These are phyloP conservation scores for Phalera bucephala DNA, from an alignment of 2,888 invertebrate genomes.

Conservation along the genomic window DNA sequence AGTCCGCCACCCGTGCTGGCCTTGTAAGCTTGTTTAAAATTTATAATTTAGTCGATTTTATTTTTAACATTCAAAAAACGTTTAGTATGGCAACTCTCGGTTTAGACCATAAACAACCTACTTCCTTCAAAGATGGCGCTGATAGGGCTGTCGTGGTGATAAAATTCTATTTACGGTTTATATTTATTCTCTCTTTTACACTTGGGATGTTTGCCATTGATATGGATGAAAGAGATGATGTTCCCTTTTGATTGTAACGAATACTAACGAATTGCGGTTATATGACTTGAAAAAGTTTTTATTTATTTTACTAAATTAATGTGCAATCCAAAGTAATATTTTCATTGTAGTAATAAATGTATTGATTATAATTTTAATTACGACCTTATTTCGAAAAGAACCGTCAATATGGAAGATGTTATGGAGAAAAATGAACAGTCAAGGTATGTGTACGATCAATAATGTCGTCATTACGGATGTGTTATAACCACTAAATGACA, in stretches of 20 bases:
- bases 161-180: slow-evolving; percentile 56
- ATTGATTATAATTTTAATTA: slow-evolving; percentile 34
- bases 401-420: slow-evolving; percentile 25
- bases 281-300: slow-evolving; percentile 58
- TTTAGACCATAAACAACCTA: slow-evolving; percentile 44
- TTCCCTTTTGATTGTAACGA: slow-evolving; percentile 76
- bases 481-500: slow-evolving; percentile 52
- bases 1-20: too few species aligned
- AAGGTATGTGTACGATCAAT: slow-evolving; percentile 79
- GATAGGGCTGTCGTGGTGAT: slow-evolving; percentile 40
- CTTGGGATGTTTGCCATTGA: slow-evolving; percentile 8
- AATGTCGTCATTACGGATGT: slow-evolving; percentile 61
- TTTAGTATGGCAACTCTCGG: slow-evolving; percentile 31
- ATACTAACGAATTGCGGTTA: slow-evolving; percentile 78
- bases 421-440: slow-evolving; percentile 62
- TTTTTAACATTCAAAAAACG: background rate
- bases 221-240: slow-evolving; percentile 41
- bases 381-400: slow-evolving; percentile 24
- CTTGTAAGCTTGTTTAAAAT: too few species aligned
- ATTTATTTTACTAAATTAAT: slow-evolving; percentile 53
- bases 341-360: slow-evolving; percentile 34
- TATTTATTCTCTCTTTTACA: slow-evolving; percentile 49
- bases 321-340: slow-evolving; percentile 56
- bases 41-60: slow-evolving; percentile 28
- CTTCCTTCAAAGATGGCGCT: slow-evolving; percentile 61